These are phyloP conservation scores for Oreochromis grahami DNA, from an alignment of 2,797 vertebrate genomes.

Conservation along the genomic window DNA sequence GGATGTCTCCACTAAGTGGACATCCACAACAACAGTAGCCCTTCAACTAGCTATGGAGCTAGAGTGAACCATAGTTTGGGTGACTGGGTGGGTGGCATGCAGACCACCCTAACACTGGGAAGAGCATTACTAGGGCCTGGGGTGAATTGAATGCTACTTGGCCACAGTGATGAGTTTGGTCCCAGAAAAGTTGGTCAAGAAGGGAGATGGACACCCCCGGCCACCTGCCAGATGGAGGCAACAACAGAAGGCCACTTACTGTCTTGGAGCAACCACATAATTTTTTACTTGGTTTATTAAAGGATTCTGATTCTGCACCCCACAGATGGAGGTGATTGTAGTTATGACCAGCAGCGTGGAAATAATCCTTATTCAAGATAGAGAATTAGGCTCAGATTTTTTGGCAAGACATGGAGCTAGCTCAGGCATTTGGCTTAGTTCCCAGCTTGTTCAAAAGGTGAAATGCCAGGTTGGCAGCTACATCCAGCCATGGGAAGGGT, in stretches of 20 bases:
- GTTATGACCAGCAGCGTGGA: not conserved
- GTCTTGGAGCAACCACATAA: accelerated
- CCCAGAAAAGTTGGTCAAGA: not conserved
- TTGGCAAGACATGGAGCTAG: not conserved
- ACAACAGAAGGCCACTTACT: not conserved
- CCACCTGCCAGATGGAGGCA: not conserved
- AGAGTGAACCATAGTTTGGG: not conserved
- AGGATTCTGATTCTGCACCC: not conserved
- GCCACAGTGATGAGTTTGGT: not conserved
- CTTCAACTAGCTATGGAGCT: not conserved
- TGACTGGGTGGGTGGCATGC: not conserved
- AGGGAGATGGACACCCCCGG: not conserved
- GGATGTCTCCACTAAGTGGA: not conserved
- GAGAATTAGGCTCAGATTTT: not conserved
- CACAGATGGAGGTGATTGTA: not conserved
- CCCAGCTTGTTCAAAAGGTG: not conserved
- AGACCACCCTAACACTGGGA: not conserved
- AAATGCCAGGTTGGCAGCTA: not conserved
- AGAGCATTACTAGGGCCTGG: not conserved
- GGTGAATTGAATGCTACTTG: not conserved
- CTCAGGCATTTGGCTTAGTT: not conserved
- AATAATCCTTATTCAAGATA: not conserved
- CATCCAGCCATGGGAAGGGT: not conserved
- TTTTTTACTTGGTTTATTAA: not conserved
- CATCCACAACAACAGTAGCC: not conserved